Conservation (phyloP, 2,888 invertebrate genomes). For the Onthophagus sagittarius region DNA sequence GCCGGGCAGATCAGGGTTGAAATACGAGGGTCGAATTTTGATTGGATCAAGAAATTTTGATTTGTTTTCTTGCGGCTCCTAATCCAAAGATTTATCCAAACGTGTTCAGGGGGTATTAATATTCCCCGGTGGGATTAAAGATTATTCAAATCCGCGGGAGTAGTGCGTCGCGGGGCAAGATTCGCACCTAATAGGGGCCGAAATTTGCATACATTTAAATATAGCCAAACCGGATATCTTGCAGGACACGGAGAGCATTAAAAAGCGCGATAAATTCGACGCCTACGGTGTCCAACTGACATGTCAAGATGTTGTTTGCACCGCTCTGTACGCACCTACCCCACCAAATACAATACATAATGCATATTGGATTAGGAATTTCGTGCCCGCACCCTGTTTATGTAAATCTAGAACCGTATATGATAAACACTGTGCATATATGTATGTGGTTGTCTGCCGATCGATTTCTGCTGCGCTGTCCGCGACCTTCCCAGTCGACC, state of each 20-base stretch:
- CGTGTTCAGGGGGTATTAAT: neutral
- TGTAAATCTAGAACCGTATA: slow-evolving; percentile 6
- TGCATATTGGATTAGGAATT: slow-evolving; percentile 10
- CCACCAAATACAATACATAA: slow-evolving; percentile 12
- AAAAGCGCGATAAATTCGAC: slow-evolving; percentile 9
- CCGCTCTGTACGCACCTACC: neutral
- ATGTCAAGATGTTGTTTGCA: slow-evolving; percentile 10
- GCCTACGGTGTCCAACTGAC: slow-evolving; percentile 1
- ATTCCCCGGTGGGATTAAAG: neutral
- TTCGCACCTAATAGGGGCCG: neutral
- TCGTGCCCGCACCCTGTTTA: slow-evolving; percentile 11
- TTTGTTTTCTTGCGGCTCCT: neutral
- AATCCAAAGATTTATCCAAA: neutral
- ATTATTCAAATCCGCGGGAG: neutral
- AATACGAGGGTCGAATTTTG: slow-evolving; percentile 6
- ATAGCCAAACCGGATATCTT: neutral
- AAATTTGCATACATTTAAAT: neutral
- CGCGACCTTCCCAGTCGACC: neutral
- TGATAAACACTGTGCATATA: slow-evolving; percentile 13
- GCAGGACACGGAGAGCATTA: neutral
- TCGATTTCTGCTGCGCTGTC: slow-evolving; percentile 1
- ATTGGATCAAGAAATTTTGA: slow-evolving; percentile 2
- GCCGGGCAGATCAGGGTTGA: neutral
- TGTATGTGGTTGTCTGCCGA: slow-evolving; percentile 1
- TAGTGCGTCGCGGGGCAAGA: neutral